Conservation (phyloP, 1,140 invertebrate species). For the Trypoxylus dichotomus region DNA sequence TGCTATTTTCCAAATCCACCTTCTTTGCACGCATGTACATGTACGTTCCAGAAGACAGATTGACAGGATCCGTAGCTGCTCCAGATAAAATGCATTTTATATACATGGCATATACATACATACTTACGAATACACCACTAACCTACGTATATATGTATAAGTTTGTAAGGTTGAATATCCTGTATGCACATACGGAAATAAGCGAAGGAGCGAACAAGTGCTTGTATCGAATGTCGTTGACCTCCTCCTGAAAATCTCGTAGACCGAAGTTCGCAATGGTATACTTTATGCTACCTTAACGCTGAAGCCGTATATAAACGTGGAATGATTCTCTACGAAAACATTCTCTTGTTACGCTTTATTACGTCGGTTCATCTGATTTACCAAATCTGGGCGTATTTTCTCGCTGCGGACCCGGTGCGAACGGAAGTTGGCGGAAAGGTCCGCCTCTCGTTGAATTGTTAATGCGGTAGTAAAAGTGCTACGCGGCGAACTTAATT, state of each 20-base stretch:
- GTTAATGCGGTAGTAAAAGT: conserved; percentile 13
- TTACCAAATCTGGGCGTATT: conserved; percentile 13
- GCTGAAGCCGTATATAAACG: conserved; percentile 4
- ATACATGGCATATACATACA: not conserved
- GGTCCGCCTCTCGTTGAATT: conserved; percentile 3
- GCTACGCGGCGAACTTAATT: not conserved
- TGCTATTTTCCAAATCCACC: not conserved
- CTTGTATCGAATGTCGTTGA: not conserved
- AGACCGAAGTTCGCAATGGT: conserved; percentile 1
- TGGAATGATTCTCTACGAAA: conserved; percentile 9
- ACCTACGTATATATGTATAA: not conserved
- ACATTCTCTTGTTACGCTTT: conserved; percentile 20
- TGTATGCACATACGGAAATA: not conserved
- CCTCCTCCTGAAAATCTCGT: conserved; percentile 1
- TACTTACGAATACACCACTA: not conserved
- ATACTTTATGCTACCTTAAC: conserved; percentile 13
- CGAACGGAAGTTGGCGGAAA: not conserved
- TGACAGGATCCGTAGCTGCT: not conserved
- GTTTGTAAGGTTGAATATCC: not conserved
- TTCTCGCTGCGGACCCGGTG: not conserved
- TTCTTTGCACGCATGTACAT: not conserved
- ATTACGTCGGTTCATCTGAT: conserved; percentile 10
- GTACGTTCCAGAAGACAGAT: not conserved
- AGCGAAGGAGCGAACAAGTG: not conserved
- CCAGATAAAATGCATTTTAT: not conserved